Evolutionary conservation across 2,797 vertebrate genomes (phyloP).

Genomic region (Gymnoscopelus braueri): DNA sequence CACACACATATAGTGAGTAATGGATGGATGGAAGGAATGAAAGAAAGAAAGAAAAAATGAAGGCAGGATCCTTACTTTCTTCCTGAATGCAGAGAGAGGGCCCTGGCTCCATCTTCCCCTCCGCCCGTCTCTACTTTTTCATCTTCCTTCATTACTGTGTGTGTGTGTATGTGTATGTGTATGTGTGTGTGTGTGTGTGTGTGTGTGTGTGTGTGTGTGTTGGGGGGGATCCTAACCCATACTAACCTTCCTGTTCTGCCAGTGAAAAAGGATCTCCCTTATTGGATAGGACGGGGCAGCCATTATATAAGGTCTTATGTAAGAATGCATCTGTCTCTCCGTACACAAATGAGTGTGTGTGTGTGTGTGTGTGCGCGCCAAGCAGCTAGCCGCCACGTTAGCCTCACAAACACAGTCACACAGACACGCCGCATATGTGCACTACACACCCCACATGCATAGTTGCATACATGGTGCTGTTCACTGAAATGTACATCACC

Average conservation of each 20-base stretch:
- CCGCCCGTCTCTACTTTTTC: slow-evolving; percentile 35
- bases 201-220: slow-evolving; percentile 24
- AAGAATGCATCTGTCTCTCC: slow-evolving; percentile 83
- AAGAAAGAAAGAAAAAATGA: neutral
- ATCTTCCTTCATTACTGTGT: slow-evolving; percentile 40
- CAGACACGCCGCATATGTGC: slow-evolving; percentile 52
- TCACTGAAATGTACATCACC: slow-evolving; percentile 33
- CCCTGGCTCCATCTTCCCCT: slow-evolving; percentile 32
- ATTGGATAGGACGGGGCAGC: slow-evolving; percentile 67
- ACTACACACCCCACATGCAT: slow-evolving; percentile 33
- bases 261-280: slow-evolving; percentile 65
- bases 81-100: slow-evolving; percentile 11
- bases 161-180: slow-evolving; percentile 16
- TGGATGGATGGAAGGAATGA: too few species aligned
- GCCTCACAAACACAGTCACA: slow-evolving; percentile 57
- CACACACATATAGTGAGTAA: too few species aligned
- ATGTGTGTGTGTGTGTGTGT: slow-evolving; percentile 24
- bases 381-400: slow-evolving; percentile 63
- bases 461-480: slow-evolving; percentile 18
- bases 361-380: slow-evolving; percentile 57
- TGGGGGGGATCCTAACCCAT: slow-evolving; percentile 50
- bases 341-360: slow-evolving; percentile 73
- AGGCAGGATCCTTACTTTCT: too few species aligned
- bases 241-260: slow-evolving; percentile 58
- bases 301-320: slow-evolving; percentile 83